Conservation (phyloP, 2,888 invertebrate genomes). For the Galeruca laticollis region DNA sequence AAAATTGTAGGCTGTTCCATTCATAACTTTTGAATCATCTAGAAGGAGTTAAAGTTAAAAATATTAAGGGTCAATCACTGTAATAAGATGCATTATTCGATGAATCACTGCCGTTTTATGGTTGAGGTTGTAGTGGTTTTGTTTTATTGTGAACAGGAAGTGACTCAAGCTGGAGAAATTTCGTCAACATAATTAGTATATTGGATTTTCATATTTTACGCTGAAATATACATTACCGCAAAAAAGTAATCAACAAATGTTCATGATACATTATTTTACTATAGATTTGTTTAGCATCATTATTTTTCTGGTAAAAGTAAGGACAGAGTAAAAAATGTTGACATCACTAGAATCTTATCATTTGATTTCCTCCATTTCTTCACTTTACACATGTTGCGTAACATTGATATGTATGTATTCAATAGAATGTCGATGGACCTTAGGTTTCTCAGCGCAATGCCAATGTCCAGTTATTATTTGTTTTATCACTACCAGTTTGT, state of each 20-base stretch:
- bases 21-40: slow-evolving; percentile 13
- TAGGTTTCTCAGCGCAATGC: no score
- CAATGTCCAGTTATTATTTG: no score
- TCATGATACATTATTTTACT: not conserved
- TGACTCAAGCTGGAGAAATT: slow-evolving; percentile 6
- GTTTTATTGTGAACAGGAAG: slow-evolving; percentile 9
- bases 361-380: no score
- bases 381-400: no score
- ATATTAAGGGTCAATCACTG: slow-evolving; percentile 10
- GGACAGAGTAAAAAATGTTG: not conserved
- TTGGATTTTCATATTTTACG: not conserved
- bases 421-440: no score
- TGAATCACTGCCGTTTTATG: not conserved
- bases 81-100: not conserved
- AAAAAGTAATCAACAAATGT: not conserved
- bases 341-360: not conserved
- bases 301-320: not conserved
- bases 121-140: slow-evolving; percentile 16
- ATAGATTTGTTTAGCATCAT: not conserved
- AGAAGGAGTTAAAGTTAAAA: not conserved
- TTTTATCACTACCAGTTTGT: no score
- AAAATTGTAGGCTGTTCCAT: slow-evolving; percentile 10
- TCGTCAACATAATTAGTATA: not conserved
- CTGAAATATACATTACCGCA: not conserved
- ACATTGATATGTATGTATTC: no score